Evolutionary conservation across 92 coral and sea anemone genomes (phyloP), one percentile per base, ranked within the genome.

Genomic region (Epizoanthus scotinus): DNA sequence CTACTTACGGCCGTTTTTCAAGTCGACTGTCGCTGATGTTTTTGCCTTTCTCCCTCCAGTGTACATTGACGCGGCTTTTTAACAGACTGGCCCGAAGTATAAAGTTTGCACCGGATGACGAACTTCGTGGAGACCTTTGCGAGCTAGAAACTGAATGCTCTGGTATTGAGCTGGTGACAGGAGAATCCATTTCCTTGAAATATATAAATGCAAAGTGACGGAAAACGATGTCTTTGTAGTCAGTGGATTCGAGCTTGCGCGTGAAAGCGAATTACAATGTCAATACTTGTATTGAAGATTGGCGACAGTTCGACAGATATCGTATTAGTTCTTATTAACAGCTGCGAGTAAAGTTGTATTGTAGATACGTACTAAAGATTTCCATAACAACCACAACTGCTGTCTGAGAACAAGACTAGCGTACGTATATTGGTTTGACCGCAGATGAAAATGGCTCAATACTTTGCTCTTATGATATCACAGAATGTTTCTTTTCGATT

Each of bases 1-100:
- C 18, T 38, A 42, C 73, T 68, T 68, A 68, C 73, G 56, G 13
- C 20, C 22, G 54, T 44, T 42, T 68, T n/a, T 53, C 47, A 21
- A 42, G 73, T 5, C 12, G 52, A 47, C 52, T 47, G 52, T 47
- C 52, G 15, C 52, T 47, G 52, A 17, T 8, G 28, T 29, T 17
- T 68, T 21, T 68, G 2, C 73, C 73, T 68, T 68, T 53, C 47
- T 68, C 56, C 55, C 9, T 36, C 73, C 73, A 68, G 53, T 67
- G 72, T 0, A 19, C 72, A 9, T 44, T 49, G 27, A 68, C 8
- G 19, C 73, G 52, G 29, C 26, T 19, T 18, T 34, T 68, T 9
- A 68, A 19, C 50, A 68, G 27, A 19, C 27, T 68, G 55, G 56
- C 52, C 55, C 73, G 27, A 1, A 68, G 17, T 5, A 68, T n/a